A percentile compares a stretch with the other conserved stretches of the same genome.
Evolutionary conservation across 2,797 vertebrate genomes (phyloP).

Genomic region (Pseudochaenichthys georgianus): DNA sequence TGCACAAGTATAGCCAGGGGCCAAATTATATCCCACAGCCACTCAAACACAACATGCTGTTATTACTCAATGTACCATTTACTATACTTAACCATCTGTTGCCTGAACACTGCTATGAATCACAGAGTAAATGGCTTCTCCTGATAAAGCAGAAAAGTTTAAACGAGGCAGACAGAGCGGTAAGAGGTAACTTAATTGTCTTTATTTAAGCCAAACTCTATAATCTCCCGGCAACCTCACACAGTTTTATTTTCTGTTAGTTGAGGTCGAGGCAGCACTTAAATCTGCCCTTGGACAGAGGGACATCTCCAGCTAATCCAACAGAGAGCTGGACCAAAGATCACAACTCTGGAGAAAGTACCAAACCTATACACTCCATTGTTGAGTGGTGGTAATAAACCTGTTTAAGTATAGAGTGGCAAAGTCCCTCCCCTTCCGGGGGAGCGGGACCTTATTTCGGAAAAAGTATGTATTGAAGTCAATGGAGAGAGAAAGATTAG

Average conservation of each 20-base stretch:
- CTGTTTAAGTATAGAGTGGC: neutral
- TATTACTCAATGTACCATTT: slow-evolving; percentile 20
- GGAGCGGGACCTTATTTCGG: too few species aligned
- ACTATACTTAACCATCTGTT: slow-evolving; percentile 41
- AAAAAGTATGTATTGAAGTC: too few species aligned
- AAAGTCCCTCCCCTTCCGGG: too few species aligned
- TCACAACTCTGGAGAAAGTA: neutral
- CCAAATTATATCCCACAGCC: neutral
- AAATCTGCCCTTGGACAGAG: slow-evolving; percentile 38
- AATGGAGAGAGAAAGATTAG: too few species aligned
- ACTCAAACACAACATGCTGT: slow-evolving; percentile 14
- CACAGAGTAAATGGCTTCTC: slow-evolving; percentile 24
- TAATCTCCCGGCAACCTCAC: slow-evolving; percentile 59
- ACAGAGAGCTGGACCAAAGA: neutral
- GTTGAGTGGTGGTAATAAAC: neutral
- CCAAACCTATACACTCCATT: neutral
- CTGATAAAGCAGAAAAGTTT: slow-evolving; percentile 28
- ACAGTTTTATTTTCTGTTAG: slow-evolving; percentile 28
- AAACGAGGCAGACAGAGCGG: slow-evolving; percentile 18
- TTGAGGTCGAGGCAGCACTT: slow-evolving; percentile 10
- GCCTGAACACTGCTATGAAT: slow-evolving; percentile 26
- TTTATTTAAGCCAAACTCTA: slow-evolving; percentile 54
- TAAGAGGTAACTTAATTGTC: slow-evolving; percentile 48
- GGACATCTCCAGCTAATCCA: slow-evolving; percentile 32
- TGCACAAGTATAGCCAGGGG: slow-evolving; percentile 11